Base-by-base conservation (phyloP, 1,140 invertebrate species). In the Plutomurus gul region DNA sequence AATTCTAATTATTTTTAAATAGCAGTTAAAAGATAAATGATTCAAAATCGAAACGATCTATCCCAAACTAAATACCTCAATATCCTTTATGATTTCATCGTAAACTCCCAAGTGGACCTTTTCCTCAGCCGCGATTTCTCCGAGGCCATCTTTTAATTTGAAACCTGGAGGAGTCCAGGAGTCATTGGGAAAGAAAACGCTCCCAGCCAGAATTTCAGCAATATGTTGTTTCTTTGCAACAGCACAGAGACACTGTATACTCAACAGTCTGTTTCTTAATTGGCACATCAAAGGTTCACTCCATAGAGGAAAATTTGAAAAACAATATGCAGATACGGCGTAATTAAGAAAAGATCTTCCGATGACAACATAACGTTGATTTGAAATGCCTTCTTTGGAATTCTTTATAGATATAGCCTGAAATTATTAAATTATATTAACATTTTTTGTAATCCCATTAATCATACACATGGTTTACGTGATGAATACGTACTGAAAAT, bases 111-210 rank as follows among this genome's bases (percentile, higher is more conserved):
- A 10, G 90, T 82, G 37, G 87, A 84, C 78, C 84, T 87, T 33
- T 86, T 85, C 3, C 86, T 86, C 75, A 87, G 84, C 40, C 84
- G 74, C 25, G 39, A 75, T 20, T 84, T 74, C 77, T 86, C 85
- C 22, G 87, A 37, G 10, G 70, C 10, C 8, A 82, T 51, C 76
- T 3, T 81, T 60, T 20, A 86, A 82, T 10, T 77, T 25, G 77
- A 84, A 92, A 5, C 90, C 89, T 0, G 93, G 93, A 2, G 91
- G 88, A 10, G 92, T 85, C 87, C 92, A 93, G 84, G 92, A 93
- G 22, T 88, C 88, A 37, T 85, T 87, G 0, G 92, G 90, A 60
- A 88, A 86, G 85, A 94, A 93, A 56, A 91, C 89, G 40, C 90
- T 88, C 1, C 90, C 88, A 70, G 88, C 87, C 79, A 91, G 86